Percentiles rank a stretch among this genome's conserved stretches.
These are phyloP conservation scores for Flabesymbios commensalis DNA, from an alignment of 2,888 invertebrate species.

Conservation along the genomic window DNA sequence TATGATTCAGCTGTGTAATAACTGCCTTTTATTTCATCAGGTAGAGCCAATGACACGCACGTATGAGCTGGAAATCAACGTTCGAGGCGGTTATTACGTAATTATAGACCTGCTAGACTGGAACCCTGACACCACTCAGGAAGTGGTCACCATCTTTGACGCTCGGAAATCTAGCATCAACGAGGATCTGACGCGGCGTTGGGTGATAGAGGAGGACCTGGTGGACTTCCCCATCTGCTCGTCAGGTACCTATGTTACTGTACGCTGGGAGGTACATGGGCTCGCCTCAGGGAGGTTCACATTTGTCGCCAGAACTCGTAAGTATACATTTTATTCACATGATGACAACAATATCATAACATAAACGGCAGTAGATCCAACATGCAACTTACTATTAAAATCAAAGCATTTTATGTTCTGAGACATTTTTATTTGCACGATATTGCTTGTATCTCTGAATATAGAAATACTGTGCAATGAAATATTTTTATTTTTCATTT, in stretches of 20 bases:
- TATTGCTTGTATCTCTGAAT: too few species aligned
- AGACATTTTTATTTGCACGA: too few species aligned
- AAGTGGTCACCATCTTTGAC: constrained; percentile 52
- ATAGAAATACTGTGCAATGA: too few species aligned
- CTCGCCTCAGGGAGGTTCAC: constrained; percentile 52
- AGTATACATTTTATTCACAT: too few species aligned
- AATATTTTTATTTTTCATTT: too few species aligned
- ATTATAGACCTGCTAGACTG: constrained; percentile 56
- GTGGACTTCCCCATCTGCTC: constrained; percentile 89
- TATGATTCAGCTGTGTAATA: too few species aligned
- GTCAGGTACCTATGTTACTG: constrained; percentile 62
- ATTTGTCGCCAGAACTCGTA: constrained; percentile 52
- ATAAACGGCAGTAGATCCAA: too few species aligned
- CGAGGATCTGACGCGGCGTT: constrained; percentile 9
- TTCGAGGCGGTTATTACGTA: constrained; percentile 29
- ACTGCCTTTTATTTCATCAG: too few species aligned
- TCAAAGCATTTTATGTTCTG: too few species aligned
- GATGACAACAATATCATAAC: too few species aligned
- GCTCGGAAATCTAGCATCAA: constrained; percentile 11
- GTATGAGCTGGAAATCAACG: constrained; percentile 23
- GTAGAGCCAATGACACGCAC: background rate
- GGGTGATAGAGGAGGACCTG: constrained; percentile 70
- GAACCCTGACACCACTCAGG: constrained; percentile 48
- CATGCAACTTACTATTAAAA: too few species aligned
- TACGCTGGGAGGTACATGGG: constrained; percentile 50